Percentiles rank a stretch among this genome's conserved stretches.
Evolutionary conservation across 2,797 vertebrate genomes (phyloP).

Genomic region (Setipinna tenuifilis): DNA sequence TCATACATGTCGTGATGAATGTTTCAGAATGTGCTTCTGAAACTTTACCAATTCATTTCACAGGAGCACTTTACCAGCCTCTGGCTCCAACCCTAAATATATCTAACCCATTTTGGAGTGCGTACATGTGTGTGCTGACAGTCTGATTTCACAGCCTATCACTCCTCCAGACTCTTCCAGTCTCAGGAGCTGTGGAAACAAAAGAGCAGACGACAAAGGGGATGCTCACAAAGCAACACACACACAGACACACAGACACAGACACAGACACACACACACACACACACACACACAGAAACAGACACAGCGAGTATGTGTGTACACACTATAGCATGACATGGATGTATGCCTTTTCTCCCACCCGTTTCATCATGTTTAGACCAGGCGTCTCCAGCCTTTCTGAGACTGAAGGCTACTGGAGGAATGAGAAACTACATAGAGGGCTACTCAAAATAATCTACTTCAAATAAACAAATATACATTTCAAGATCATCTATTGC

Average conservation of each 20-base stretch:
- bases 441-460: too few species aligned
- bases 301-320: not conserved
- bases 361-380: not conserved
- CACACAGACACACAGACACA: not conserved
- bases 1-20: not conserved
- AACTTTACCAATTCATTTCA: not conserved
- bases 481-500: too few species aligned
- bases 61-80: not conserved
- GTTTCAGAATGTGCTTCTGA: not conserved
- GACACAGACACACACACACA: not conserved
- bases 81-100: not conserved
- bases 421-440: too few species aligned
- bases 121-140: not conserved
- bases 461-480: too few species aligned
- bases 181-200: not conserved
- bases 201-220: not conserved
- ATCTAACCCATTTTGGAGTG: not conserved
- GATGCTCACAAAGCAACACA: not conserved
- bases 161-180: not conserved
- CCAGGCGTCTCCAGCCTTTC: too few species aligned
- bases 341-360: not conserved
- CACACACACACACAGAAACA: not conserved
- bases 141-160: slow-evolving; percentile 9
- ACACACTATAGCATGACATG: not conserved
- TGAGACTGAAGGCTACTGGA: too few species aligned